phyloP scores from a whole-genome alignment of 2,113 vertebrate genomes.

The Stercorarius parasiticus region DNA sequence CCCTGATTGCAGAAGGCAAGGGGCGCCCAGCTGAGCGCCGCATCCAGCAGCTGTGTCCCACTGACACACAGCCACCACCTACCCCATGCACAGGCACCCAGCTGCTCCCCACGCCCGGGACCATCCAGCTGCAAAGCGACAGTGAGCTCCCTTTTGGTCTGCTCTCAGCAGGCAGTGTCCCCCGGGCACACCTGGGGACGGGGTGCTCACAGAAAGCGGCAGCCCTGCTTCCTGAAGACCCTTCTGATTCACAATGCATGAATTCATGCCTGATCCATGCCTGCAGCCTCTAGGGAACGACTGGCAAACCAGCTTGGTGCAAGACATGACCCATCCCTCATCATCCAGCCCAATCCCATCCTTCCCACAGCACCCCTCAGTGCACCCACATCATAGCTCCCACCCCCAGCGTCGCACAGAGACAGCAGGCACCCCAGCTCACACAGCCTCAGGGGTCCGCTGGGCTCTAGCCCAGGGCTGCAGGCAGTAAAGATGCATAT shows the following conservation, averaged over 20 bases:
- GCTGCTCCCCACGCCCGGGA: accelerated
- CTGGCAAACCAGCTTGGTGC: accelerated
- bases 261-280: neutral
- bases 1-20: neutral
- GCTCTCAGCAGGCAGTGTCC: neutral
- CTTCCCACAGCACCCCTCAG: neutral
- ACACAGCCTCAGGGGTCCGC: accelerated
- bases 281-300: neutral
- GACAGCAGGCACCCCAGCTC: neutral
- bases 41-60: neutral
- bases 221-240: neutral
- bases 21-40: neutral
- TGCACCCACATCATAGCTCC: neutral
- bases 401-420: neutral
- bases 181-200: neutral
- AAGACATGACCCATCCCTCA: accelerated
- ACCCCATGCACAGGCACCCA: neutral
- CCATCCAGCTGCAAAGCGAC: neutral
- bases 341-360: neutral
- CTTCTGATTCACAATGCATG: accelerated
- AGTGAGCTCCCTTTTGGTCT: neutral
- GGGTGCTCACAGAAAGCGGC: neutral
- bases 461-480: neutral
- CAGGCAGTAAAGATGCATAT: neutral
- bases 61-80: accelerated